Evolutionary conservation across 2,888 invertebrate genomes (phyloP), one percentile per base, ranked within the genome.

Genomic region (Coelinius sp.): DNA sequence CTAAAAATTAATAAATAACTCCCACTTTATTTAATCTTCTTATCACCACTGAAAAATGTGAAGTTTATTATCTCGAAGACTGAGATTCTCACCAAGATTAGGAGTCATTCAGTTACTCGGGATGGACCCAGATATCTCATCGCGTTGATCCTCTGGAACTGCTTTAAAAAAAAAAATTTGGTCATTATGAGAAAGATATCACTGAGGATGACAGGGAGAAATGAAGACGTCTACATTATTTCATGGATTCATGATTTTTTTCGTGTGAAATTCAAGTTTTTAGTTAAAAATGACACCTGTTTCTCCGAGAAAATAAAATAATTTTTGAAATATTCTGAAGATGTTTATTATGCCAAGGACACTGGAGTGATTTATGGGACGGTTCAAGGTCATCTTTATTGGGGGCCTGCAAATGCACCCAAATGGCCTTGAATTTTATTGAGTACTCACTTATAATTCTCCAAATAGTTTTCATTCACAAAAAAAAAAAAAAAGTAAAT

Each of bases 1-100:
- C 46, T 49, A 3, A 49, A n/a, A 49, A 49, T 20, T 4, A 49
- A 20, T 49, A 49, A 49, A 49, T 35, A 3, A 27, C 14, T 17
- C 27, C 31, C 14, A 56, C 20, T 31, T 59, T 20, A 6, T 35
- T 35, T 20, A 2, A 59, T 20, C 20, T 31, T 6, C 35, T 59
- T 59, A 56, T 56, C 56, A 27, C 20, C 27, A 25, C 10, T 38
- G 17, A 49, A 71, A 71, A 62, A 62, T 67, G 71, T 71, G 12
- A 62, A 71, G 67, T 71, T 71, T 49, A 67, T 62, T 67, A 71
- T 71, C 71, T 71, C 12, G 5, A 63, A 70, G 65, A 53, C 70
- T 14, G 63, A 71, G 62, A 67, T 71, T 41, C 53, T 67, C 67
- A 17, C 38, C 35, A 46, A 71, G 71, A 71, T 71, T 71, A 63